These are phyloP conservation scores for Cryptus viduatorius DNA, from an alignment of 2,888 invertebrate species.

Conservation along the genomic window DNA sequence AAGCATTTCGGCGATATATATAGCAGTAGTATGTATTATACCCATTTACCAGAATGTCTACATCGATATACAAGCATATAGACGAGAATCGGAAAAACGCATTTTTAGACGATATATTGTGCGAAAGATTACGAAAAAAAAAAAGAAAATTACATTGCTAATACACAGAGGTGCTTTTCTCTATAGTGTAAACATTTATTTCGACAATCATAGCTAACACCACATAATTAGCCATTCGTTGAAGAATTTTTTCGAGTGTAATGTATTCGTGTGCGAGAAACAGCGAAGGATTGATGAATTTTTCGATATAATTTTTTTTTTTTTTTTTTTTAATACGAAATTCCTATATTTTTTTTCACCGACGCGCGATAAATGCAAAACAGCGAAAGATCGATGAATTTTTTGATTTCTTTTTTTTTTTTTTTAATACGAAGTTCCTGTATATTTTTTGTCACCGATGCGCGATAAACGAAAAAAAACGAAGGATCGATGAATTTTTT, in stretches of 20 bases:
- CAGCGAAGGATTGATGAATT: no score
- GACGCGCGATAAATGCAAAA: no score
- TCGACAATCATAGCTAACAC: not conserved
- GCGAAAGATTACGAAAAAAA: not conserved
- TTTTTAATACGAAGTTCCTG: no score
- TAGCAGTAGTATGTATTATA: not conserved
- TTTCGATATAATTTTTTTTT: no score
- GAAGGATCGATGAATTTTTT: no score
- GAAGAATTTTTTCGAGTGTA: not conserved
- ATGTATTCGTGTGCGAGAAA: not conserved
- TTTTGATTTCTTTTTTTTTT: no score
- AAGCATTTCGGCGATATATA: conserved; percentile 32
- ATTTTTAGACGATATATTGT: not conserved
- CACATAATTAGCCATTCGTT: conserved; percentile 20
- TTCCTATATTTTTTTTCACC: no score
- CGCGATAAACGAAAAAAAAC: no score
- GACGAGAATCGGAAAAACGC: conserved; percentile 15
- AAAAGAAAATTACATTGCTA: conserved; percentile 1
- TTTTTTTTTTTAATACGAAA: no score
- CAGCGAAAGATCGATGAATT: no score
- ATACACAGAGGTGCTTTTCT: conserved; percentile 28
- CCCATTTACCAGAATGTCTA: conserved; percentile 23
- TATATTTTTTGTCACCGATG: no score
- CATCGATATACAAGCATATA: conserved; percentile 30
- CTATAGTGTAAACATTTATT: conserved; percentile 33